Conservation (phyloP, 2,888 invertebrate species). For the Athripsodes cinereus region DNA sequence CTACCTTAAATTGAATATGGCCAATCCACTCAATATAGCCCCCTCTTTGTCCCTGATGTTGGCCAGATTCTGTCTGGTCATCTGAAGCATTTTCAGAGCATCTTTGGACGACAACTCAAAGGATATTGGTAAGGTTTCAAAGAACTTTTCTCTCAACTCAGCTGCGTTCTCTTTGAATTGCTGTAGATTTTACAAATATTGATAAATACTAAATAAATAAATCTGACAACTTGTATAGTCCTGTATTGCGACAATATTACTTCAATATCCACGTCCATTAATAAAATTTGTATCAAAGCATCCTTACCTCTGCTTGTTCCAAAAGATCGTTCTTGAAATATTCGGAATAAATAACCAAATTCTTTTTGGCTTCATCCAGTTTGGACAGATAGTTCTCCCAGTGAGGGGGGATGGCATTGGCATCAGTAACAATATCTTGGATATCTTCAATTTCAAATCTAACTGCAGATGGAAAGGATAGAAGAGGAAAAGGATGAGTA, state of each 20-base stretch:
- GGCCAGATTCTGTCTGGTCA: conserved; percentile 49
- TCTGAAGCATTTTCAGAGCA: conserved; percentile 51
- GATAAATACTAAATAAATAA: no score
- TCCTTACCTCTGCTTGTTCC: conserved; percentile 62
- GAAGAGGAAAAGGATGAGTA: background rate
- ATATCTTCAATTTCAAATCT: conserved; percentile 71
- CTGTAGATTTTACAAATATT: no score
- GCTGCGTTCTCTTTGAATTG: conserved; percentile 63
- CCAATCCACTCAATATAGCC: conserved; percentile 62
- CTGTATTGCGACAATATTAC: no score
- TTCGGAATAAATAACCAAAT: conserved; percentile 67
- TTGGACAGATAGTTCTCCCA: conserved; percentile 69
- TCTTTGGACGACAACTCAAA: conserved; percentile 52
- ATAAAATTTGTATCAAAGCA: no score
- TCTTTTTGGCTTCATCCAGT: conserved; percentile 65
- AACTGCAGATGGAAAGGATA: conserved; percentile 30
- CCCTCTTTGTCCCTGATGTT: conserved; percentile 59
- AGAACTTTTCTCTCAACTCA: conserved; percentile 63
- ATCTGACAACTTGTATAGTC: no score
- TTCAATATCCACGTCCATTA: no score
- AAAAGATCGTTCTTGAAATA: conserved; percentile 65
- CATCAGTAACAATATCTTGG: conserved; percentile 50
- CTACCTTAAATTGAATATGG: conserved; percentile 62
- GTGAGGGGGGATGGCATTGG: conserved; percentile 52
- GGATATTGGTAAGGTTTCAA: conserved; percentile 59